A percentile compares a stretch with the other conserved stretches of the same genome.
These are phyloP conservation scores for Dryomyza anilis DNA, from an alignment of 2,888 invertebrate genomes.

Conservation along the genomic window DNA sequence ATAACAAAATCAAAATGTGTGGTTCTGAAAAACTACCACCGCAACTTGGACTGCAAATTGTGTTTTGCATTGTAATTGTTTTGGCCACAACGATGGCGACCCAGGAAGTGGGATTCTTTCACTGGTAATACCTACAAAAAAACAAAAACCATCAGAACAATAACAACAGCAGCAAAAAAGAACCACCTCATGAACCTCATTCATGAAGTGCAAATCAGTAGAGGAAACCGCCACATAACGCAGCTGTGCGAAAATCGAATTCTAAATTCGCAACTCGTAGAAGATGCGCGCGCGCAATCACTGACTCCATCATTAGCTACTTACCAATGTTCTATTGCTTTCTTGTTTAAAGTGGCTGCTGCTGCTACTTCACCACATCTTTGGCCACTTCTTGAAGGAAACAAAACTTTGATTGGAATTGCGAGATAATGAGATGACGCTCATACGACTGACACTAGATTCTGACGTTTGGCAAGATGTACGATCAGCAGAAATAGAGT, in stretches of 20 bases:
- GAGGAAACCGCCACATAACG: slow-evolving; percentile 13
- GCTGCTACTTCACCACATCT: too few relatives aligned
- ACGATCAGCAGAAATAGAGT: too few relatives aligned
- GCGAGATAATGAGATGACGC: not conserved
- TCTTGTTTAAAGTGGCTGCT: too few relatives aligned
- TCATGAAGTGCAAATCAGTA: slow-evolving; percentile 12
- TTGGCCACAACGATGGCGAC: slow-evolving; percentile 31
- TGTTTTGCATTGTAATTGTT: slow-evolving; percentile 31
- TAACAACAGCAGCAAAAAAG: not conserved
- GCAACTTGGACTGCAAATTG: slow-evolving; percentile 8
- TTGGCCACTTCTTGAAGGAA: not conserved
- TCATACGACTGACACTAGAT: not conserved
- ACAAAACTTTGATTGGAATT: not conserved
- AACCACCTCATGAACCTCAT: too few relatives aligned
- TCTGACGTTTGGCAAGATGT: not conserved
- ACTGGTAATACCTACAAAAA: not conserved
- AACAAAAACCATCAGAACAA: not conserved
- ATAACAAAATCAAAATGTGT: too few relatives aligned
- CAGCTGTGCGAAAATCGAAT: too few relatives aligned
- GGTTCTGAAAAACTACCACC: too few relatives aligned
- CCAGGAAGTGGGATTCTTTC: slow-evolving; percentile 32
- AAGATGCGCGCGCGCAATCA: not conserved
- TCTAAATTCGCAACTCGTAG: too few relatives aligned
- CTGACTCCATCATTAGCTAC: not conserved
- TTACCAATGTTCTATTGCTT: too few relatives aligned